These are phyloP conservation scores for Platanista minor DNA, from an alignment of 2,113 vertebrate genomes.

Conservation along the genomic window DNA sequence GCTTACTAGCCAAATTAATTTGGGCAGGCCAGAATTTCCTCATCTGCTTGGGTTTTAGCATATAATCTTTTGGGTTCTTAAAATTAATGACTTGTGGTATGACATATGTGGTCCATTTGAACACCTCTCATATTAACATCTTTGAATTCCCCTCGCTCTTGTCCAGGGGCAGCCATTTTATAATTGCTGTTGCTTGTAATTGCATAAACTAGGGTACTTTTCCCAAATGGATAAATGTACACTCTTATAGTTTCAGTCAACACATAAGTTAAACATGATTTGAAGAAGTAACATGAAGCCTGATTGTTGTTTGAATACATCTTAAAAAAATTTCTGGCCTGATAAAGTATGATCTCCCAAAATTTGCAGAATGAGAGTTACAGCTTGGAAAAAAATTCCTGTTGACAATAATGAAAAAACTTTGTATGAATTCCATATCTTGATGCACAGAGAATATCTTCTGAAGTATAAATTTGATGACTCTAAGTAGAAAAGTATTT, in stretches of 20 bases:
- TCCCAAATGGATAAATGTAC: neutral
- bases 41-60: neutral
- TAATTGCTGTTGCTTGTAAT: neutral
- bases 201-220: neutral
- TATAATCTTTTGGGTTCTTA: neutral
- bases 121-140: neutral
- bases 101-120: neutral
- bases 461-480: neutral
- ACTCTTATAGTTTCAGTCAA: neutral
- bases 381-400: neutral
- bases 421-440: neutral
- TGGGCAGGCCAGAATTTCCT: neutral
- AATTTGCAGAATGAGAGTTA: neutral
- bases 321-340: neutral
- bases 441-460: neutral
- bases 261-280: neutral
- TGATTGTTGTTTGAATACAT: neutral
- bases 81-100: neutral
- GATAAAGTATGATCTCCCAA: neutral
- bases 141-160: neutral
- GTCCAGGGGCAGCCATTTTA: neutral
- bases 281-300: neutral
- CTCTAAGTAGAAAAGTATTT: neutral
- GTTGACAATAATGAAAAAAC: neutral
- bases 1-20: neutral